phyloP scores from a whole-genome alignment of 2,797 vertebrate genomes.

The Oophaga sylvatica region DNA sequence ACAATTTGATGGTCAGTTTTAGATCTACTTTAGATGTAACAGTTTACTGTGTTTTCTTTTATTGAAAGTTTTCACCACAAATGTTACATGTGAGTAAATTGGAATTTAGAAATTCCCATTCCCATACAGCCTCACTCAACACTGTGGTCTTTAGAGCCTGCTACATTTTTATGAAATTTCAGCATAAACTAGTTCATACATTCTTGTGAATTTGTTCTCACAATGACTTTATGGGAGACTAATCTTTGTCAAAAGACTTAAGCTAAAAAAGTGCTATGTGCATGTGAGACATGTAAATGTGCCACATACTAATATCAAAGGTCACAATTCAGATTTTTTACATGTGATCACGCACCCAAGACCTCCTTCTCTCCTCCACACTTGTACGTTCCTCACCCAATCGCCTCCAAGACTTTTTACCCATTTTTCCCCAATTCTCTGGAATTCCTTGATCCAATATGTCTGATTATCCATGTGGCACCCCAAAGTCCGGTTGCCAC shows the following conservation, averaged over 20 bases:
- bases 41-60: conserved; percentile 2
- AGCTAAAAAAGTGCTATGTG: neutral
- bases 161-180: neutral
- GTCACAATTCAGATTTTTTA: neutral
- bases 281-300: too few species aligned
- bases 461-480: too few species aligned
- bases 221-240: neutral
- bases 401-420: too few species aligned
- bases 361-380: neutral
- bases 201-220: neutral
- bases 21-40: neutral
- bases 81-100: neutral
- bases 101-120: neutral
- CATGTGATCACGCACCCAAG: neutral
- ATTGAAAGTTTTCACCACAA: neutral
- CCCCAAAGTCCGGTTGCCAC: too few species aligned
- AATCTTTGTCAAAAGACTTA: neutral
- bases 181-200: neutral
- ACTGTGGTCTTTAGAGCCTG: neutral
- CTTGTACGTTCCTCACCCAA: too few species aligned
- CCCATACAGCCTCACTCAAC: neutral
- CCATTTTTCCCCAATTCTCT: too few species aligned
- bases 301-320: too few species aligned
- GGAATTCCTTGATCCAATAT: too few species aligned
- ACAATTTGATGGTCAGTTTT: neutral